Conservation (phyloP, 2,888 invertebrate genomes). For the Chirona hameri region DNA sequence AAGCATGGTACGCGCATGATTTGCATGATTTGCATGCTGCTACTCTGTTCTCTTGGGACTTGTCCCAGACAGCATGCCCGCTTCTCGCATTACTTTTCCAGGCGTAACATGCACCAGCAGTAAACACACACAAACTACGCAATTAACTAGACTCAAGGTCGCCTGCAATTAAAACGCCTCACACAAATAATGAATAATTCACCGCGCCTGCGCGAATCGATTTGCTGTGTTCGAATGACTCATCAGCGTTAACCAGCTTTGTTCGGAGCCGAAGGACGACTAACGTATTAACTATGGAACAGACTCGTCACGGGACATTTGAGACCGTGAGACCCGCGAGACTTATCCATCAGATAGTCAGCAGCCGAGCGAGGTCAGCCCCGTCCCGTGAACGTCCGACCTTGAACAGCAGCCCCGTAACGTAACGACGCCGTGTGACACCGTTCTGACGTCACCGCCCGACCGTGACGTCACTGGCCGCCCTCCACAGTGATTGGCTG, state of each 20-base stretch:
- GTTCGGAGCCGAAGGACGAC: background rate
- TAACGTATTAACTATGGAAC: background rate
- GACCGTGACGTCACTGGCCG: slow-evolving; percentile 29
- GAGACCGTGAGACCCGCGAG: too few species aligned
- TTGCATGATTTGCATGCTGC: background rate
- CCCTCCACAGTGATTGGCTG: slow-evolving; percentile 57
- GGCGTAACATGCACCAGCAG: background rate
- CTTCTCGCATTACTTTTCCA: background rate
- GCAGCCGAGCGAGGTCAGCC: too few species aligned
- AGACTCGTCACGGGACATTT: too few species aligned
- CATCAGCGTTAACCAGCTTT: background rate
- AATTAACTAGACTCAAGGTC: background rate
- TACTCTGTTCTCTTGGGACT: background rate
- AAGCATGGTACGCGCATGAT: background rate
- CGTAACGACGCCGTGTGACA: background rate
- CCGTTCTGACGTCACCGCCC: background rate
- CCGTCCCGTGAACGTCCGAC: background rate
- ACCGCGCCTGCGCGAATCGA: background rate
- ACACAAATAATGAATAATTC: background rate
- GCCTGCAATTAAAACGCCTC: background rate
- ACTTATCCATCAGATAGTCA: too few species aligned
- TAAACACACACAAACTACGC: background rate
- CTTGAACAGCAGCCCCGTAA: background rate
- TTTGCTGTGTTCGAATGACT: background rate
- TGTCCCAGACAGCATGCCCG: background rate